These are phyloP conservation scores for Muscidifurax raptorellus DNA, from an alignment of 1,140 invertebrate genomes.

Conservation along the genomic window DNA sequence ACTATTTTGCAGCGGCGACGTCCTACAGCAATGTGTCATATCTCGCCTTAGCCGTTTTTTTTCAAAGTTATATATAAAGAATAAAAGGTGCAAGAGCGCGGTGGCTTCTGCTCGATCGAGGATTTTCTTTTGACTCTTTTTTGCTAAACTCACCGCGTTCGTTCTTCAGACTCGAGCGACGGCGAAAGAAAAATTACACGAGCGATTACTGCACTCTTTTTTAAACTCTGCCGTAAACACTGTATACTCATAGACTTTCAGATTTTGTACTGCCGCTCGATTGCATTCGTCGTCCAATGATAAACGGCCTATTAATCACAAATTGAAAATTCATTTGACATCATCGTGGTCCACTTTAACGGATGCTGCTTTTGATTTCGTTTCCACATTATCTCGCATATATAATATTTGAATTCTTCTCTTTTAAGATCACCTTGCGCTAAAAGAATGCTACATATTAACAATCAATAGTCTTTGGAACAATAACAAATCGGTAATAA, in stretches of 20 bases:
- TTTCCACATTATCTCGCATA: not conserved
- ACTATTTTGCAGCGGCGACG: not conserved
- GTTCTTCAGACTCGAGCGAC: not conserved
- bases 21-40: not conserved
- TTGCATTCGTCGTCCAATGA: not conserved
- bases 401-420: not conserved
- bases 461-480: not conserved
- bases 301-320: not conserved
- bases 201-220: not conserved
- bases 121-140: not conserved
- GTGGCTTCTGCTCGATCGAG: not conserved
- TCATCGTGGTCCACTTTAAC: too few species aligned
- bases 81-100: not conserved
- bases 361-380: not conserved
- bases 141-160: not conserved
- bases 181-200: too few species aligned
- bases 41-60: not conserved
- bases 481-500: not conserved
- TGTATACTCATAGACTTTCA: constrained; percentile 30
- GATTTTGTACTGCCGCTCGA: constrained; percentile 24
- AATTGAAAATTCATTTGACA: not conserved
- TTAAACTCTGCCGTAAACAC: not conserved
- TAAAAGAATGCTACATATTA: not conserved
- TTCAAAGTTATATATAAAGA: not conserved
- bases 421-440: not conserved